phyloP scores from a whole-genome alignment of 2,113 vertebrate species.

The Piprites chloris region DNA sequence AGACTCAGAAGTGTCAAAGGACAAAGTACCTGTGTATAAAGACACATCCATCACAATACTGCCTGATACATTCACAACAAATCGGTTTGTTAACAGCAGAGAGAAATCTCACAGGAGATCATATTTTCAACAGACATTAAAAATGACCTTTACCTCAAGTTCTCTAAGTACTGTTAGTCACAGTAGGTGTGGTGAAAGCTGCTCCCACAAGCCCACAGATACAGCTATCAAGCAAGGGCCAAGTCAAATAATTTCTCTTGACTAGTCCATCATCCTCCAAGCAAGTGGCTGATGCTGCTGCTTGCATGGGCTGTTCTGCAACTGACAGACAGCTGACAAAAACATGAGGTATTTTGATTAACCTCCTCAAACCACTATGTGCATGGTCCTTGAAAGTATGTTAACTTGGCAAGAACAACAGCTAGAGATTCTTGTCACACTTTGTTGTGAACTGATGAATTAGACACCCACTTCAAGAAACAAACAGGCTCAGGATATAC shows the following conservation, averaged over 20 bases:
- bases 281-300: neutral
- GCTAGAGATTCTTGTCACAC: neutral
- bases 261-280: neutral
- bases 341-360: neutral
- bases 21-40: neutral
- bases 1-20: neutral
- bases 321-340: neutral
- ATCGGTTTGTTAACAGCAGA: neutral
- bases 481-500: neutral
- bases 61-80: neutral
- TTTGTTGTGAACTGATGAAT: neutral
- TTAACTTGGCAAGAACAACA: neutral
- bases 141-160: neutral
- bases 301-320: neutral
- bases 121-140: neutral
- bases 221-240: neutral
- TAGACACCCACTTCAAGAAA: accelerated
- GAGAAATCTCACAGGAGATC: neutral
- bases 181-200: neutral
- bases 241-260: neutral
- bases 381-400: neutral
- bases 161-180: neutral
- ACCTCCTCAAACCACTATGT: neutral
- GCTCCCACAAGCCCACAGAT: neutral
- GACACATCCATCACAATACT: neutral